These are phyloP conservation scores for Todus mexicanus DNA, from an alignment of 2,797 vertebrate species.

Conservation along the genomic window DNA sequence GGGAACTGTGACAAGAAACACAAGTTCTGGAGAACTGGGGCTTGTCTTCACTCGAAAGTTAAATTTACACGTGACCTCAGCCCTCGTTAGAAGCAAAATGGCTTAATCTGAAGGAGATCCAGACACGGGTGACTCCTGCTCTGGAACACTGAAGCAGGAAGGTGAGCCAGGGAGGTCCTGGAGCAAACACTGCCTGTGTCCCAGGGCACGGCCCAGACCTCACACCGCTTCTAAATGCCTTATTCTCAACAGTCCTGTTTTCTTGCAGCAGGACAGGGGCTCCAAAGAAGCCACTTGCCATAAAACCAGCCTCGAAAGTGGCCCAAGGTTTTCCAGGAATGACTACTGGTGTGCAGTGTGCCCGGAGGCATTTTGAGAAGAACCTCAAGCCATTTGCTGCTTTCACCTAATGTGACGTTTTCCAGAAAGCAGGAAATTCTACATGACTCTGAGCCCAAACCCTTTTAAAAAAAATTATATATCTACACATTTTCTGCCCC, in stretches of 20 bases:
- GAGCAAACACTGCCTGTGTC: neutral
- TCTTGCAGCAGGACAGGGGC: neutral
- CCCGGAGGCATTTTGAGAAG: neutral
- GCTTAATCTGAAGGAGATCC: neutral
- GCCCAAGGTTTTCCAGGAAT: neutral
- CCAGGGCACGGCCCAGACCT: neutral
- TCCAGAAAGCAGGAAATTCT: neutral
- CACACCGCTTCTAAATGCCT: fast-evolving
- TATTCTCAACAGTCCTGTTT: neutral
- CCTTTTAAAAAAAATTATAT: neutral
- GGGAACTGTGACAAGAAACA: slow-evolving; percentile 1
- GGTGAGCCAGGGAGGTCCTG: neutral
- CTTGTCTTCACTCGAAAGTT: neutral
- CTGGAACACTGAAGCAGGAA: fast-evolving
- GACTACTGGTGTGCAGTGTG: neutral
- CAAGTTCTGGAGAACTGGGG: slow-evolving; percentile 13
- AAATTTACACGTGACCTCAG: neutral
- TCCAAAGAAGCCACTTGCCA: neutral
- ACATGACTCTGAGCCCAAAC: neutral
- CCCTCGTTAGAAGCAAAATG: neutral
- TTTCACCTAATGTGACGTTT: neutral
- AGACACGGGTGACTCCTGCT: neutral
- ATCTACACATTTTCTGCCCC: no score
- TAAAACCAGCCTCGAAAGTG: neutral
- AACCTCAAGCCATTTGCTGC: neutral